Evolutionary conservation across 2,113 vertebrate species (phyloP), one percentile per base, ranked within the genome.

Genomic region (Atractosteus spatula): DNA sequence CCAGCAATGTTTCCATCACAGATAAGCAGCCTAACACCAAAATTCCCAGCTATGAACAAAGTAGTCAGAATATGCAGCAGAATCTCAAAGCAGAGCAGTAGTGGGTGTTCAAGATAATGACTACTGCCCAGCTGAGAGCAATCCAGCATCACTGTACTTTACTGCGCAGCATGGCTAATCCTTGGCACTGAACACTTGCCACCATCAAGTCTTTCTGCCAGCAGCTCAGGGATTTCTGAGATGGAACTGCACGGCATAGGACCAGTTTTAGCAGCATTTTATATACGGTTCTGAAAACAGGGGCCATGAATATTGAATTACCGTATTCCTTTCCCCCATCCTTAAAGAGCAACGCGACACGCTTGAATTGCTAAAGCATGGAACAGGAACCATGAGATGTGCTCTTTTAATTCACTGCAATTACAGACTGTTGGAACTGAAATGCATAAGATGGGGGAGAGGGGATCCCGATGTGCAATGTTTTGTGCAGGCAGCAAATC

Each of bases 291-390:
- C 81, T 77, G 66, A 82, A 85, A 84, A 87, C 75, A 81, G 79
- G 73, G 76, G 70, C 59, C 74, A 89, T 86, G 80, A 88, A 87
- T 87, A 87, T 84, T 89, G 82, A 82, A 87, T 89, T 80, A 66
- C 72, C 79, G 66, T 66, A 66, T 75, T 78, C 82, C 47, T 7
- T 78, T 81, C 82, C 64, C 69, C 77, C 78, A 82, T 73, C 74
- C 77, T 86, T 82, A 80, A 76, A 88, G 73, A 87, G 59, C 85
- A 82, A 82, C 78, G 79, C 77, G 74, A 66, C 80, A 88, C 72
- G 85, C 82, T 81, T 77, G 81, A 85, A 82, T 85, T 81, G 79
- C 72, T 81, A 84, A 86, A 84, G 83, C 78, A 65, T 78, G 78
- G 77, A 41, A 79, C 79, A 51, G 76, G 79, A 77, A 80, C 81